phyloP scores from a whole-genome alignment of 2,113 vertebrate species.

The Diadophis punctatus region DNA sequence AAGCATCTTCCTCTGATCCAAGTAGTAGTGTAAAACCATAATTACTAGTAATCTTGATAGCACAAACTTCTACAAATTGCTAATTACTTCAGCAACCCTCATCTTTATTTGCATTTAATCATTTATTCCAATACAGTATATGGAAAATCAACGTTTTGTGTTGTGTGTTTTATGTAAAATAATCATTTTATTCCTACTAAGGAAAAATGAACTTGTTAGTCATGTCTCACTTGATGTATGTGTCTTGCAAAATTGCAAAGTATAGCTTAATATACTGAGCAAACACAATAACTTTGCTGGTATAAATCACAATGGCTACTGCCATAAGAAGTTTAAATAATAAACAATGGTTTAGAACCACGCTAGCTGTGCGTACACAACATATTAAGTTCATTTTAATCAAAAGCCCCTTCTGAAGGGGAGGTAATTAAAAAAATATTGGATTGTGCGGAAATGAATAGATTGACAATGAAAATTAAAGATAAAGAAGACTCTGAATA shows the following conservation, averaged over 20 bases:
- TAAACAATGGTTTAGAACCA: background rate
- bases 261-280: background rate
- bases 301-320: background rate
- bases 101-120: background rate
- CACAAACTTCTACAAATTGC: background rate
- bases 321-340: background rate
- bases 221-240: background rate
- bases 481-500: no score
- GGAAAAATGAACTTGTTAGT: background rate
- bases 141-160: background rate
- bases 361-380: background rate
- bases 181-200: background rate
- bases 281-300: background rate
- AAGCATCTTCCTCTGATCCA: background rate
- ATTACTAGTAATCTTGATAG: background rate
- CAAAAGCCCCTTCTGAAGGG: no score
- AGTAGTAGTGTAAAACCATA: background rate
- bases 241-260: background rate
- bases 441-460: no score
- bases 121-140: background rate
- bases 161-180: background rate
- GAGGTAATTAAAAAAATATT: no score
- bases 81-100: background rate
- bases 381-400: background rate
- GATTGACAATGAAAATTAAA: no score